Conservation (phyloP, 1,140 invertebrate genomes). For the Neodiprion virginianus region DNA sequence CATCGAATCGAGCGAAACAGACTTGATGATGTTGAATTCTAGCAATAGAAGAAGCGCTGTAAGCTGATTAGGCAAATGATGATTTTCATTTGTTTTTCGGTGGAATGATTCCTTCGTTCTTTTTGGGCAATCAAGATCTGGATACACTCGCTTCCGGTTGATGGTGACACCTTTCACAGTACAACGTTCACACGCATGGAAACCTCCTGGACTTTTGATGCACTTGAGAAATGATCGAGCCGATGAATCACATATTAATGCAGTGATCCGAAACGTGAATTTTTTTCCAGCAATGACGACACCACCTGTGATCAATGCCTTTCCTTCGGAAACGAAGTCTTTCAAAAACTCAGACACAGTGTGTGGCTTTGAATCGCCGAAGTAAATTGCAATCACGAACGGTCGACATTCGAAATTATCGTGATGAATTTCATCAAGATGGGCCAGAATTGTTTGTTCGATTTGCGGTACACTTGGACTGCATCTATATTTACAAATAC, state of each 20-base stretch:
- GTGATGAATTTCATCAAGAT: constrained; percentile 17
- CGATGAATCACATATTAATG: constrained; percentile 15
- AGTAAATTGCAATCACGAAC: constrained; percentile 16
- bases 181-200: constrained; percentile 24
- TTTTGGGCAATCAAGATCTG: constrained; percentile 15
- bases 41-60: constrained; percentile 24
- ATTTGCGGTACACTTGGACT: constrained; percentile 14
- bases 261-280: not conserved
- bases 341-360: not conserved
- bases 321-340: constrained; percentile 20
- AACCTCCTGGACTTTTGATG: constrained; percentile 15
- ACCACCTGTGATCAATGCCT: constrained; percentile 2
- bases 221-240: constrained; percentile 19
- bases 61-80: constrained; percentile 18
- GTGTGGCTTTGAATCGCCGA: constrained; percentile 15
- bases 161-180: constrained; percentile 15
- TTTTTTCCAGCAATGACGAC: no score
- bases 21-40: constrained; percentile 21
- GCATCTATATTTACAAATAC: constrained; percentile 18
- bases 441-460: constrained; percentile 15
- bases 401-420: constrained; percentile 18
- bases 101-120: constrained; percentile 22
- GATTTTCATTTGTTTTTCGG: constrained; percentile 21
- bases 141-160: constrained; percentile 21
- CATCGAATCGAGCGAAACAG: constrained; percentile 25